Conservation (phyloP, 2,797 vertebrate genomes). For the Darevskia nairensis region DNA sequence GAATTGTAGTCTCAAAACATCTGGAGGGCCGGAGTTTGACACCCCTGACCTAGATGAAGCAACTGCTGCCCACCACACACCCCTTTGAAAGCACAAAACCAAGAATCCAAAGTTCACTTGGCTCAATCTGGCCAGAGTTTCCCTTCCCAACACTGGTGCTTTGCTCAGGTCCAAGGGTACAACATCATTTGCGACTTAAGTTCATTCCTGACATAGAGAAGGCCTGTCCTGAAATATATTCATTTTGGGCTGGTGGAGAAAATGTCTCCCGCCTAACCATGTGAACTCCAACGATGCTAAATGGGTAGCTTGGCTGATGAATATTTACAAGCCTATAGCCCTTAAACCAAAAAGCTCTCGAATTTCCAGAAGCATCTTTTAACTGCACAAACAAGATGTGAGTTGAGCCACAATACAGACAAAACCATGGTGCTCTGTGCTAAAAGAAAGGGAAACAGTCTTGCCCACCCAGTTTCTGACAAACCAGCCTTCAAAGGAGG, state of each 20-base stretch:
- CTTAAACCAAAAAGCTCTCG: too few species aligned
- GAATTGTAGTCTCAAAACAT: too few species aligned
- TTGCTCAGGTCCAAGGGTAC: too few species aligned
- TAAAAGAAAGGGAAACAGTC: not conserved
- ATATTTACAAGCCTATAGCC: not conserved
- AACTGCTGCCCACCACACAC: not conserved
- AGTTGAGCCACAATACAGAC: not conserved
- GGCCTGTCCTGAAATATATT: not conserved
- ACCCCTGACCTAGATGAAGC: too few species aligned
- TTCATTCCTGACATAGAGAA: not conserved
- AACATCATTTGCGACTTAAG: not conserved
- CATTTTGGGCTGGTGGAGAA: not conserved
- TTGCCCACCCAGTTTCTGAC: not conserved
- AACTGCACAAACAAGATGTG: not conserved
- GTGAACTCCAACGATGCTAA: not conserved
- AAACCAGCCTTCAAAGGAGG: constrained; percentile 24
- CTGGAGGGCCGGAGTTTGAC: too few species aligned
- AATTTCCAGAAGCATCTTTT: not conserved
- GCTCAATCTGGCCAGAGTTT: not conserved
- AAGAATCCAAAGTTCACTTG: not conserved
- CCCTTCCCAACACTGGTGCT: not conserved
- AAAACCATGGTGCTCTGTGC: constrained; percentile 1
- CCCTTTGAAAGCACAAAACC: not conserved
- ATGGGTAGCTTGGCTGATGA: not conserved
- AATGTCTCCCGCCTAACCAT: not conserved